These are phyloP conservation scores for Cyanocitta stelleri DNA, from an alignment of 2,113 vertebrate species.

Conservation along the genomic window DNA sequence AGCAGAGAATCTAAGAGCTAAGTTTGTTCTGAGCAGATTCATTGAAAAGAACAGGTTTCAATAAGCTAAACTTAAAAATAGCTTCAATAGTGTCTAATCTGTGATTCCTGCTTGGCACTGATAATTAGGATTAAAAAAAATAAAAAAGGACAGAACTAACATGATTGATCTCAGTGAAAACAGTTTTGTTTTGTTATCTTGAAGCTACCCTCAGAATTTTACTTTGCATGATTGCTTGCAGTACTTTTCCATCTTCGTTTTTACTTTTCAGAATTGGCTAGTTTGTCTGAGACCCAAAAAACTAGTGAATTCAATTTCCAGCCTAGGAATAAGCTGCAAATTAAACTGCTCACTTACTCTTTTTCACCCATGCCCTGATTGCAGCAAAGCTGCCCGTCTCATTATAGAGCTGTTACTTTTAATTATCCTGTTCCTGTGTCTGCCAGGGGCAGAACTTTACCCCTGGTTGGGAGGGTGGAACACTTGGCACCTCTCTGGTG, in stretches of 20 bases:
- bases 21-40: constrained; percentile 26
- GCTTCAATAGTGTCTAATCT: constrained; percentile 43
- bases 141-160: not conserved
- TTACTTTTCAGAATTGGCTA: not conserved
- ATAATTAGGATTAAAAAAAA: constrained; percentile 55
- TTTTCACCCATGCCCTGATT: not conserved
- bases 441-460: not conserved
- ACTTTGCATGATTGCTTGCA: constrained; percentile 30
- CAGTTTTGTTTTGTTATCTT: constrained; percentile 45
- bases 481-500: not conserved
- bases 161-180: constrained; percentile 41
- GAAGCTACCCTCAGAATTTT: constrained; percentile 14
- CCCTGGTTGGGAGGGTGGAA: not conserved
- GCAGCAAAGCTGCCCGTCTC: not conserved
- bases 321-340: not conserved
- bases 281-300: not conserved
- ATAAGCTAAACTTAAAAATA: constrained; percentile 57
- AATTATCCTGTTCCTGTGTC: not conserved
- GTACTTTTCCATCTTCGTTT: not conserved
- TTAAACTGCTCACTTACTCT: not conserved
- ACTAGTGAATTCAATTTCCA: not conserved
- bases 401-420: not conserved
- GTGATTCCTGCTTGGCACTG: constrained; percentile 52
- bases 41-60: constrained; percentile 47
- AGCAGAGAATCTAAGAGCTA: not conserved